Conservation (phyloP, 2,888 invertebrate species). For the Bruchidius siliquastri region DNA sequence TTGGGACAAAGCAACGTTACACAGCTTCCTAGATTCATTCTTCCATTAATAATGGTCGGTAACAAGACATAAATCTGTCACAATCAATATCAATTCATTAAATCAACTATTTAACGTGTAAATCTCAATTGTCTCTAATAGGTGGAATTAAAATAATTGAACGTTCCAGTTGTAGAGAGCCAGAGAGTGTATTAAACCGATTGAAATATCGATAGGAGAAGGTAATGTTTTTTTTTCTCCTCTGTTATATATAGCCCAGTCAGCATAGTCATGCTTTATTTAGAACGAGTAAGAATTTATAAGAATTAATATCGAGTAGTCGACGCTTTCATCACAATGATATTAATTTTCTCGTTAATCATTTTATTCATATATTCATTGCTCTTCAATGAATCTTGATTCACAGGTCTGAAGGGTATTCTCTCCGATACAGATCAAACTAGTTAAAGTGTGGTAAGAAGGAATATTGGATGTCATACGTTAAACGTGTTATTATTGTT, state of each 20-base stretch:
- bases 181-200: constrained; percentile 1
- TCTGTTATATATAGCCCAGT: neutral
- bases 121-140: constrained; percentile 19
- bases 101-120: constrained; percentile 23
- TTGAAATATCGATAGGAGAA: neutral
- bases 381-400: no score
- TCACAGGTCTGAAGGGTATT: no score
- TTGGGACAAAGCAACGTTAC: neutral
- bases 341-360: no score
- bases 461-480: no score
- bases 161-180: constrained; percentile 1
- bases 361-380: no score
- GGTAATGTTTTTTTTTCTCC: neutral
- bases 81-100: constrained; percentile 22
- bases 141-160: constrained; percentile 21
- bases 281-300: no score
- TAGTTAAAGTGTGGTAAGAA: no score
- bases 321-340: no score
- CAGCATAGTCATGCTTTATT: neutral
- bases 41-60: neutral
- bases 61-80: constrained; percentile 20
- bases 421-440: no score
- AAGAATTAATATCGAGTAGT: no score
- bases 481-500: no score
- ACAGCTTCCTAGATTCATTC: neutral